Base-by-base conservation (phyloP, 2,113 vertebrate species). In the Elachura formosa region DNA sequence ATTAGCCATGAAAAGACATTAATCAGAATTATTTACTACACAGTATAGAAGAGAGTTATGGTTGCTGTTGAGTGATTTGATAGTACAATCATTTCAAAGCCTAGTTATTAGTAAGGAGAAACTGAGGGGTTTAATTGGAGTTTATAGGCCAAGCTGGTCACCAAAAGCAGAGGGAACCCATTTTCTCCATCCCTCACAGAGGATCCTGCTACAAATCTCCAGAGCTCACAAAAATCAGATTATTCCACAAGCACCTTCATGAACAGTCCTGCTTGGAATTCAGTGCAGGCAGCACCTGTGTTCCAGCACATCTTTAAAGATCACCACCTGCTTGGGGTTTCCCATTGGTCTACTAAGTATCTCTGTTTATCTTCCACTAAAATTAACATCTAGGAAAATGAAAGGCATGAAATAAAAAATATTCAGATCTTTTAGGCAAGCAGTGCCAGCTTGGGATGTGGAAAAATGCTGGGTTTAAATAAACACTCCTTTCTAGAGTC, bases 311-410 rank as follows among this genome's bases (percentile, higher is more conserved):
- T 78, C 24, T 24, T 63, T 3, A 51, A 69, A 45, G 14, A 43
- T 20, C 17, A 1, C 5, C 19, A 16, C 18, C 1, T 2, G 11
- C 40, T n/a, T 19, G 29, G 69, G 45, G 14, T 20, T 59, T 28
- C n/a, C 29, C 5, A 19, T 3, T 61, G n/a, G 6, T 15, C 24
- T 52, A 0, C 3, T 5, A 12, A 59, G 11, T 15, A 19, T 14
- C 48, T 45, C 55, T 48, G 26, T 5, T 55, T 41, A 1, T 43
- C 8, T n/a, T 40, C 33, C 17, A 33, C 31, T 40, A 23, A 40
- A n/a, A 41, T 56, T 10, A 69, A 73, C 36, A 9, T 25, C 33
- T 24, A 20, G n/a, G 38, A 52, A 49, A 41, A 84, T 5, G 13
- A 61, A 59, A 36, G 31, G 51, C 26, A 6, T 24, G 17, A 72